These are phyloP conservation scores for Hirtodrosophila cameraria DNA, from an alignment of 2,888 invertebrate genomes.

Conservation along the genomic window DNA sequence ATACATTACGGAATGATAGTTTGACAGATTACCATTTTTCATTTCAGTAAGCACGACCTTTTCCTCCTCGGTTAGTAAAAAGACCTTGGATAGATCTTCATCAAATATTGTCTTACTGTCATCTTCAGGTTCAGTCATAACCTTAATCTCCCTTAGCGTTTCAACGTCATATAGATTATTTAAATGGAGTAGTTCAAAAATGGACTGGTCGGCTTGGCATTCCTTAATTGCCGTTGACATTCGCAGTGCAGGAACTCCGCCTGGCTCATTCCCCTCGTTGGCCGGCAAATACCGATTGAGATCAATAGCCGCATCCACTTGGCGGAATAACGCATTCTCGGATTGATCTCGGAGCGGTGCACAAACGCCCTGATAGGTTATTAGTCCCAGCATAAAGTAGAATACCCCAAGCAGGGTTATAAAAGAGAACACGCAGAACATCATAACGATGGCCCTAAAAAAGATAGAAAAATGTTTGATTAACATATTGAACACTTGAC, in stretches of 20 bases:
- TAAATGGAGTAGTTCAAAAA: constrained; percentile 31
- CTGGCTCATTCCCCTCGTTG: fast-evolving
- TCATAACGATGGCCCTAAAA: constrained; percentile 89
- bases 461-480: background rate
- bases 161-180: constrained; percentile 16
- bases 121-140: constrained; percentile 1
- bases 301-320: constrained; percentile 36
- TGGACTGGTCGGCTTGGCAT: constrained; percentile 43
- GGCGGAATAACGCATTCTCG: constrained; percentile 32
- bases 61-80: constrained; percentile 20
- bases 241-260: constrained; percentile 3
- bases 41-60: background rate
- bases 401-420: constrained; percentile 87
- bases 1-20: constrained; percentile 30
- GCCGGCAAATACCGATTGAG: constrained; percentile 7
- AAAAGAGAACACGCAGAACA: constrained; percentile 89
- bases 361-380: constrained; percentile 89
- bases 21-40: constrained; percentile 3
- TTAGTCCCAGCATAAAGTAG: constrained; percentile 89
- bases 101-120: constrained; percentile 2
- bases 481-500: background rate
- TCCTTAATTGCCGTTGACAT: constrained; percentile 39
- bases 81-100: constrained; percentile 12
- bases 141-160: constrained; percentile 1
- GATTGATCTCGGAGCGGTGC: constrained; percentile 86